Conservation (phyloP, 35 echinoderm and acorn worm genomes). For the Apostichopus japonicus region DNA sequence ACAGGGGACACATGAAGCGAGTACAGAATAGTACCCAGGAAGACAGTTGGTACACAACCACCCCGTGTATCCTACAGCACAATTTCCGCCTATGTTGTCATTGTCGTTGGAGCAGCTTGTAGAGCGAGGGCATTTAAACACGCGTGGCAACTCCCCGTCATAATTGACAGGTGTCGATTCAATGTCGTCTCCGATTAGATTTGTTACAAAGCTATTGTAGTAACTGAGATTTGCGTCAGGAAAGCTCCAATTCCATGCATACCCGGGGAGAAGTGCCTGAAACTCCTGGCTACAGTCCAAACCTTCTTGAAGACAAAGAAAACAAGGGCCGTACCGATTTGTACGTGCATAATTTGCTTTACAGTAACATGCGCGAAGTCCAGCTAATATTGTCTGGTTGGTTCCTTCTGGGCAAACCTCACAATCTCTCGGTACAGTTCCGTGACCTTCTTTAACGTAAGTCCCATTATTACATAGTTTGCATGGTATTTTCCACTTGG, state of each 20-base stretch:
- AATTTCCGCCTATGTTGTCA: background rate
- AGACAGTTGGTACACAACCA: conserved; percentile 41
- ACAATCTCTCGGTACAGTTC: conserved; percentile 12
- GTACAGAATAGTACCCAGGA: conserved; percentile 1
- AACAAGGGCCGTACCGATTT: conserved; percentile 42
- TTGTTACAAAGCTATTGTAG: conserved; percentile 29
- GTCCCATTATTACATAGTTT: conserved; percentile 57
- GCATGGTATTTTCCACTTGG: conserved; percentile 3
- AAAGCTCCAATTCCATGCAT: conserved; percentile 46
- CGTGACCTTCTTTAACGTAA: background rate
- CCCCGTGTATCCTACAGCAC: background rate
- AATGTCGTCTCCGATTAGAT: background rate
- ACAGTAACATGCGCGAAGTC: conserved; percentile 52
- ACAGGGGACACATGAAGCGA: background rate
- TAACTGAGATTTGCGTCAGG: background rate
- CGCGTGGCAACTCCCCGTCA: background rate
- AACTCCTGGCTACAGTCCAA: conserved; percentile 45
- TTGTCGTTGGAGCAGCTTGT: background rate
- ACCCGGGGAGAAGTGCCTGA: conserved; percentile 19
- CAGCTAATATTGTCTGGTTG: conserved; percentile 17
- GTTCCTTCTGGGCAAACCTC: conserved; percentile 58
- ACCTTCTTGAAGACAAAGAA: conserved; percentile 10
- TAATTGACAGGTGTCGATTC: background rate
- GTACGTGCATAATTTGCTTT: conserved; percentile 14
- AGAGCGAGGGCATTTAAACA: background rate